Conservation (phyloP, 2,888 invertebrate species). For the Drosophila paracracens region DNA sequence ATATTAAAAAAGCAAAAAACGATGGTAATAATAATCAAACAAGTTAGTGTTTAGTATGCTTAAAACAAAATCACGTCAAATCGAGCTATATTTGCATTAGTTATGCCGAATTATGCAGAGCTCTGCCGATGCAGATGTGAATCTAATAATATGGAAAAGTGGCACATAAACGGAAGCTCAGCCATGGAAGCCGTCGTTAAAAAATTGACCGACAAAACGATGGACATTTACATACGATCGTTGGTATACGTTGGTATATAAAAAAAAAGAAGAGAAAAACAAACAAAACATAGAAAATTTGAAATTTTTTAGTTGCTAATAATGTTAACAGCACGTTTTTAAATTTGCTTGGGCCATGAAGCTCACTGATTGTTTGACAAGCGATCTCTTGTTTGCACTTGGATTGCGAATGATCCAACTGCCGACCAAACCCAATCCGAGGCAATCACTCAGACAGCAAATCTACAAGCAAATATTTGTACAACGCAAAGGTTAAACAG, state of each 20-base stretch:
- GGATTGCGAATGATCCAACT: conserved; percentile 25
- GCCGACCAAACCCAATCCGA: conserved; percentile 2
- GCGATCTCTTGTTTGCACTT: conserved; percentile 56
- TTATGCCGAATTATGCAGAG: background rate
- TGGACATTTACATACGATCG: conserved; percentile 64
- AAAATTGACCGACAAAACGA: conserved; percentile 37
- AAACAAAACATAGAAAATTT: conserved; percentile 40
- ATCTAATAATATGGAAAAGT: conserved; percentile 24
- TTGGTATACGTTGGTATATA: background rate
- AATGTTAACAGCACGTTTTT: conserved; percentile 69
- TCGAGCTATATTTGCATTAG: conserved; percentile 27
- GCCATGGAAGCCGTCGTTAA: conserved; percentile 51
- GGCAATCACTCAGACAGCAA: conserved; percentile 11
- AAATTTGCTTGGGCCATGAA: conserved; percentile 69
- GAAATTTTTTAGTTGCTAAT: conserved; percentile 29
- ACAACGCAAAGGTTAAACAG: conserved; percentile 32
- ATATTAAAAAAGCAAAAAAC: conserved; percentile 1
- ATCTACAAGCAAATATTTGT: conserved; percentile 46
- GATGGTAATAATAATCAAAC: conserved; percentile 19
- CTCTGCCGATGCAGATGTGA: conserved; percentile 5
- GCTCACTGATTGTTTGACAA: conserved; percentile 29
- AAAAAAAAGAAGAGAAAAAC: conserved; percentile 25
- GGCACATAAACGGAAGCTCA: conserved; percentile 66
- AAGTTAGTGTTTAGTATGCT: conserved; percentile 4
- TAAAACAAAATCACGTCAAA: conserved; percentile 26